Base-by-base conservation (phyloP, 2,888 invertebrate species). In the Argyresthia goedartella region DNA sequence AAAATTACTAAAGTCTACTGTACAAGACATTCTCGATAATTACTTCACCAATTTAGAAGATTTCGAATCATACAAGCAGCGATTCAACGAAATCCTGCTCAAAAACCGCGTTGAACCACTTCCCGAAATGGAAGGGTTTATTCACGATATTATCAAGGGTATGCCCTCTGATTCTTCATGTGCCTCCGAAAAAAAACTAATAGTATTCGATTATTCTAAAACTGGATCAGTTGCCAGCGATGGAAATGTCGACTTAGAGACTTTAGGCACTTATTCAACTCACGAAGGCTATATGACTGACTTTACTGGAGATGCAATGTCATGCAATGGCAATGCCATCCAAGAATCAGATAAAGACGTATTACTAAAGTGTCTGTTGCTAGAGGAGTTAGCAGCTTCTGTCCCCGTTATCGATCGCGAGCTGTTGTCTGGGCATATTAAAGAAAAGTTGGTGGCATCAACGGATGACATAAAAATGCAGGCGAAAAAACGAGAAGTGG, bases 11-110 rank as follows among this genome's bases (percentile, higher is more conserved):
- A 81, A 69, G 63, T 68, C 66, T 0, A 78, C 81, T 0, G 77
- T 85, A 0, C 70, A 76, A 58, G 71, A 78, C 54, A 78, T 86
- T 48, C 81, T 85, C 49, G 73, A 77, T 34, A 79, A 73, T 45
- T 85, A 81, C 56, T 68, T 80, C 54, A 59, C 66, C 0, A 73
- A 62, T 52, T 73, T 81, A 77, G 57, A 62, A 16, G 82, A 82
- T 52, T 77, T 76, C 53, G 81, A 85, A 55, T 49, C 62, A 1
- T 82, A 78, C 55, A 84, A 81, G 57, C 62, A 66, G 48, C 73
- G 73, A 53, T 84, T 76, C 58, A 59, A 77, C n/a, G 75, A 75
- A 4, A 81, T 84, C 49, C 57, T 84, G 35, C 60, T 61, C 6
- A 80, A 71, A 53, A 76, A 68, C 55, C 66, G 64, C 36, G 73